A percentile compares a stretch with the other conserved stretches of the same genome.
phyloP scores from a whole-genome alignment of 1,140 invertebrate genomes.

The Seison nebaliae region DNA sequence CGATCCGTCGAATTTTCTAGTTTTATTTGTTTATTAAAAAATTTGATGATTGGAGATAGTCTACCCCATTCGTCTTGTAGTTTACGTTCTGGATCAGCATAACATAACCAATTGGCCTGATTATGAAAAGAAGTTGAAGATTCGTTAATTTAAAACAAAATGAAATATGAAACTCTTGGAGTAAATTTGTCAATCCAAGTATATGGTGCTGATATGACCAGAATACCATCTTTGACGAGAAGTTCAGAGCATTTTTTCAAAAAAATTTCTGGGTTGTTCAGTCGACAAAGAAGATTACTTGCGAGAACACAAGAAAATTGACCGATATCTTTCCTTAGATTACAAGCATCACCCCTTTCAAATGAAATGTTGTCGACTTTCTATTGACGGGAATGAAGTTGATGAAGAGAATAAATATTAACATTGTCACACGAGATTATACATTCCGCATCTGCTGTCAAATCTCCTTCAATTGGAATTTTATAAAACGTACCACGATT shows the following conservation, averaged over 20 bases:
- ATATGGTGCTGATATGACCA: slow-evolving; percentile 25
- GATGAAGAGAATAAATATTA: slow-evolving; percentile 11
- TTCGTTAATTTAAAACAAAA: background rate
- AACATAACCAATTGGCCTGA: slow-evolving; percentile 24
- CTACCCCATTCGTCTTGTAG: slow-evolving; percentile 18
- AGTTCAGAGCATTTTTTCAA: slow-evolving; percentile 16
- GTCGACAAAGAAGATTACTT: slow-evolving; percentile 25
- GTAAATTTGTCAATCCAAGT: slow-evolving; percentile 23
- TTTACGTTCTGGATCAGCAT: slow-evolving; percentile 17
- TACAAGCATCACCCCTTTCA: slow-evolving; percentile 23
- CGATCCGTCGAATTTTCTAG: background rate
- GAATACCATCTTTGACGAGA: slow-evolving; percentile 15
- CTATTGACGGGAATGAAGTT: background rate
- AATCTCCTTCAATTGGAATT: slow-evolving; percentile 14
- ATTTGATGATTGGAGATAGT: slow-evolving; percentile 13
- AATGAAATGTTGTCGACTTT: background rate
- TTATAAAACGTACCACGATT: slow-evolving; percentile 12
- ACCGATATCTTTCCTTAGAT: slow-evolving; percentile 20
- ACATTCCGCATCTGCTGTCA: slow-evolving; percentile 15
- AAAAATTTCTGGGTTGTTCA: slow-evolving; percentile 21
- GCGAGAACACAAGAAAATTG: slow-evolving; percentile 25
- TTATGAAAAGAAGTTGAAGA: slow-evolving; percentile 12
- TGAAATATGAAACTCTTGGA: slow-evolving; percentile 17
- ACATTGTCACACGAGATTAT: slow-evolving; percentile 17
- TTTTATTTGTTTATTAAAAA: background rate